These are phyloP conservation scores for Calliphora vomitoria DNA, from an alignment of 2,888 invertebrate genomes.

Conservation along the genomic window DNA sequence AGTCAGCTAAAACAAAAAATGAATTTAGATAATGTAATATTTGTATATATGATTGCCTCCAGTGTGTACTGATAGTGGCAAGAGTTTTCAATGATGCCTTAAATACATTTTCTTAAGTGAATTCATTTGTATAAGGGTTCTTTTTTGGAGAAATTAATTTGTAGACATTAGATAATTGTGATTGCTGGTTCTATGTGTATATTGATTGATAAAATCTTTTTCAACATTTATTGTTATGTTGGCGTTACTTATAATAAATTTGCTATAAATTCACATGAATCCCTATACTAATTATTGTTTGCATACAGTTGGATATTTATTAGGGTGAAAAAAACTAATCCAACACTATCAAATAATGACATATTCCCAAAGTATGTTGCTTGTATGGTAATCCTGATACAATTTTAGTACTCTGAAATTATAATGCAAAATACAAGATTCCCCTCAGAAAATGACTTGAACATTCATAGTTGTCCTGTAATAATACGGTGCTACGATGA, in stretches of 20 bases:
- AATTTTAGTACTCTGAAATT: too few relatives aligned
- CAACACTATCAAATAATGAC: too few relatives aligned
- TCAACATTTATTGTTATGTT: not conserved
- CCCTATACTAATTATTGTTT: too few relatives aligned
- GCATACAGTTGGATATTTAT: too few relatives aligned
- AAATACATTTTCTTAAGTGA: not conserved
- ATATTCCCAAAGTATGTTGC: too few relatives aligned
- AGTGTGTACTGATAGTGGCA: not conserved
- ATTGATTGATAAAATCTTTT: not conserved
- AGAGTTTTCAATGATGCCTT: not conserved
- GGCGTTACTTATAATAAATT: not conserved
- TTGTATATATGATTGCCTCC: not conserved
- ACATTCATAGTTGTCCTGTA: too few relatives aligned
- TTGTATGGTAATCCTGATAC: too few relatives aligned
- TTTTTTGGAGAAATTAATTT: not conserved
- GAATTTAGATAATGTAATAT: constrained; percentile 36
- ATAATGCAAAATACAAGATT: too few relatives aligned
- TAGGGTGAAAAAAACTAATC: too few relatives aligned
- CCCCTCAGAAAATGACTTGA: too few relatives aligned
- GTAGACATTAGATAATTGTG: not conserved
- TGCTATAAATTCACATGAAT: too few relatives aligned
- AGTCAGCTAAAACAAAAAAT: constrained; percentile 13
- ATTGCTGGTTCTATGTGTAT: not conserved
- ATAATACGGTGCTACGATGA: too few relatives aligned
- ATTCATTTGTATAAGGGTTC: not conserved